A percentile compares a stretch with the other conserved stretches of the same genome.
These are phyloP conservation scores for Astyanax mexicanus DNA, from an alignment of 2,797 vertebrate genomes.

Conservation along the genomic window DNA sequence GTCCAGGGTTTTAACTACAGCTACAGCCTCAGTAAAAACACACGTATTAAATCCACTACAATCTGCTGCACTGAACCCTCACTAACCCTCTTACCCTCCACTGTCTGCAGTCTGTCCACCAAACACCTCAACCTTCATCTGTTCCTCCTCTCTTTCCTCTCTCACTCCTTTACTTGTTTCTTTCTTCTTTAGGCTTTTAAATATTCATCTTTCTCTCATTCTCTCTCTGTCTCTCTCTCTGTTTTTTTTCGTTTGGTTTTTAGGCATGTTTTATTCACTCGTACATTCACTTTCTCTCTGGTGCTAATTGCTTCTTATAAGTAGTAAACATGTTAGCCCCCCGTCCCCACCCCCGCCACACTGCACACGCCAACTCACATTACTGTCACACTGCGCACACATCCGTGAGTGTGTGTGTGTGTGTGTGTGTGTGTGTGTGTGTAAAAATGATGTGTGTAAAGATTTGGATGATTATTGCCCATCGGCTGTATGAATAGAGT, in stretches of 20 bases:
- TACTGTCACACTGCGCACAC: not conserved
- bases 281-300: constrained; percentile 3
- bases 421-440: not conserved
- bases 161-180: constrained; percentile 33
- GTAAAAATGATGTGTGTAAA: not conserved
- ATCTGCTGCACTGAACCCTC: too few species aligned
- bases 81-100: too few species aligned
- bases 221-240: not conserved
- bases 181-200: constrained; percentile 9
- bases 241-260: constrained; percentile 2
- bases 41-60: too few species aligned
- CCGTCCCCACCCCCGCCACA: constrained; percentile 7
- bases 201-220: constrained; percentile 18
- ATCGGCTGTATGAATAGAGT: not conserved
- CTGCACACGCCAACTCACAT: constrained; percentile 20
- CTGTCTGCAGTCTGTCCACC: too few species aligned
- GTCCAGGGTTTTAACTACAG: too few species aligned
- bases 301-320: constrained; percentile 32
- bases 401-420: too few species aligned
- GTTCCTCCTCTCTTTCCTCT: too few species aligned
- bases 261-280: not conserved
- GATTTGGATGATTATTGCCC: constrained; percentile 1
- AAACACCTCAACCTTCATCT: too few species aligned
- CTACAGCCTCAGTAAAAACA: too few species aligned
- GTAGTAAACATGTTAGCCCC: constrained; percentile 22